Conservation (phyloP, 2,888 invertebrate species). For the Callimorpha dominula region DNA sequence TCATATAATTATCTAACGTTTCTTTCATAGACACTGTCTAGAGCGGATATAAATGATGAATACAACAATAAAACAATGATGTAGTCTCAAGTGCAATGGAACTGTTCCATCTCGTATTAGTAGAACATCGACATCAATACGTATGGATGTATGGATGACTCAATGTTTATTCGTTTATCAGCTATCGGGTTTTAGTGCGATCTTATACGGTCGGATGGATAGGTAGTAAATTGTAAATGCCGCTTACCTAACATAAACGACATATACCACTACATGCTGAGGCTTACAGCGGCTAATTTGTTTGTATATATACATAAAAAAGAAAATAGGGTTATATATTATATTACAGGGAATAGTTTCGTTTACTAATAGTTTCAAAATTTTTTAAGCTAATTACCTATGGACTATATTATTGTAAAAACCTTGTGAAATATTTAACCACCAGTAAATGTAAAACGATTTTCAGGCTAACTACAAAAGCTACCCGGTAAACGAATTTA, state of each 20-base stretch:
- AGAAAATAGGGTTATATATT: no score
- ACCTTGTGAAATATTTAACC: not conserved
- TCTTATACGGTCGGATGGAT: slow-evolving; percentile 63
- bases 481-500: no score
- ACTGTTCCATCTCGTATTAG: slow-evolving; percentile 40
- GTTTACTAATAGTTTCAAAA: not conserved
- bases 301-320: not conserved
- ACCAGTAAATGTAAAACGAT: not conserved
- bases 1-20: slow-evolving; percentile 9
- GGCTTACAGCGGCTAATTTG: not conserved
- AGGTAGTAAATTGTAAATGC: slow-evolving; percentile 57
- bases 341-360: no score
- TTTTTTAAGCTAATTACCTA: not conserved
- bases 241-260: slow-evolving; percentile 9
- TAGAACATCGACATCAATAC: slow-evolving; percentile 51
- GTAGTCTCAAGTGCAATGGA: slow-evolving; percentile 50
- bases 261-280: not conserved
- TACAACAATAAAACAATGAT: slow-evolving; percentile 21
- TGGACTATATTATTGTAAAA: not conserved
- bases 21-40: slow-evolving; percentile 20
- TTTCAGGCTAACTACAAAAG: not conserved
- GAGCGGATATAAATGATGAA: slow-evolving; percentile 20
- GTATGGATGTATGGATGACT: slow-evolving; percentile 61
- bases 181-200: slow-evolving; percentile 61
- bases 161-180: slow-evolving; percentile 78